These are phyloP conservation scores for Zygaena filipendulae DNA, from an alignment of 2,888 invertebrate species.

Conservation along the genomic window DNA sequence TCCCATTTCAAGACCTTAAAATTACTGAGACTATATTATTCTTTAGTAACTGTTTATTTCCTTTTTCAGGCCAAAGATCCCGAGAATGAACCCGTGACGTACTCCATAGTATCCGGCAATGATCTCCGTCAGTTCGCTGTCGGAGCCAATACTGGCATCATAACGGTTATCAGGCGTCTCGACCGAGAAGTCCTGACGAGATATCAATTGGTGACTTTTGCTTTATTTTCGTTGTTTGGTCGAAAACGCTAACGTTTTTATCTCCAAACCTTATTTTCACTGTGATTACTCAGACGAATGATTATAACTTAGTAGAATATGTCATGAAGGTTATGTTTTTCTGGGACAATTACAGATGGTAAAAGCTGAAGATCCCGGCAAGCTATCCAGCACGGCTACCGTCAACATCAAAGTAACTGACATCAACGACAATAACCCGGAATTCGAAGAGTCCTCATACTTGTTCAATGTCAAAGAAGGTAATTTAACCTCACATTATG, in stretches of 20 bases:
- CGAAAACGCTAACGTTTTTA: too few relatives aligned
- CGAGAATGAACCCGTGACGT: constrained; percentile 86
- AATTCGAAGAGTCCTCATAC: constrained; percentile 85
- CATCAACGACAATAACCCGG: constrained; percentile 92
- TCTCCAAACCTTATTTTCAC: too few relatives aligned
- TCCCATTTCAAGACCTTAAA: too few relatives aligned
- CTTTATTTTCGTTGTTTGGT: too few relatives aligned
- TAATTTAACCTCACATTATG: constrained; percentile 19
- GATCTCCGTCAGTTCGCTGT: constrained; percentile 90
- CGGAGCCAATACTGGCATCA: constrained; percentile 87
- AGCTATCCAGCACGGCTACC: constrained; percentile 82
- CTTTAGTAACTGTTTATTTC: too few relatives aligned
- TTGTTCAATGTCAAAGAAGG: constrained; percentile 86
- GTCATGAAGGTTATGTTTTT: too few relatives aligned
- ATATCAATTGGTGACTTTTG: constrained; percentile 80
- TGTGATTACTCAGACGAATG: too few relatives aligned
- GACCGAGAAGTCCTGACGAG: constrained; percentile 91
- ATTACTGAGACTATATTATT: too few relatives aligned
- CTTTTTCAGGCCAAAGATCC: constrained; percentile 85
- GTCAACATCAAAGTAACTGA: constrained; percentile 91
- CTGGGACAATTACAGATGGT: constrained; percentile 79
- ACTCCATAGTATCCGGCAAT: constrained; percentile 89
- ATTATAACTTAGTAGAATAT: too few relatives aligned
- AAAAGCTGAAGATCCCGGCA: constrained; percentile 88
- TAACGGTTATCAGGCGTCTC: constrained; percentile 85